phyloP scores from a whole-genome alignment of 2,888 invertebrate species.

The Beris chalybata region DNA sequence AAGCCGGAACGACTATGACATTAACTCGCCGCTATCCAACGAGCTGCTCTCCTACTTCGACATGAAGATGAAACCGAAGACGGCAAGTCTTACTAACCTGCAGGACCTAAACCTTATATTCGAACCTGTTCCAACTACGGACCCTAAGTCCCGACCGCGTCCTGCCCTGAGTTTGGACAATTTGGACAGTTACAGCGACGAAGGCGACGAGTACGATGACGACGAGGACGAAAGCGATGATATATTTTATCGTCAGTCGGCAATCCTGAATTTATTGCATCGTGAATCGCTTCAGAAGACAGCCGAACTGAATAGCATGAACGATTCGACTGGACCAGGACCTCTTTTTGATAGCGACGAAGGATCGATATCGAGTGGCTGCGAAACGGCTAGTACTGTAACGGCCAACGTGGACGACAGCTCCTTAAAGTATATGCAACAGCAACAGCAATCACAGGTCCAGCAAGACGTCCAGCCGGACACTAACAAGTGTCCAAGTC shows the following conservation, averaged over 20 bases:
- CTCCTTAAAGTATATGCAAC: constrained; percentile 45
- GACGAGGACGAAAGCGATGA: constrained; percentile 43
- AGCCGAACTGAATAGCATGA: constrained; percentile 38
- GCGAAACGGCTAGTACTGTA: constrained; percentile 76
- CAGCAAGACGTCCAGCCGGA: neutral
- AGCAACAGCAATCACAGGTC: constrained; percentile 13
- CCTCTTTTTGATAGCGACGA: constrained; percentile 66
- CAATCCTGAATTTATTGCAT: constrained; percentile 53
- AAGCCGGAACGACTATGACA: constrained; percentile 50
- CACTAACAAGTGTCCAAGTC: neutral
- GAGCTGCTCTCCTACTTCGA: constrained; percentile 56
- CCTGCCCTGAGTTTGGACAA: constrained; percentile 41
- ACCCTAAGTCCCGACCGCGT: neutral
- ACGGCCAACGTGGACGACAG: constrained; percentile 59
- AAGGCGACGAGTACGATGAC: constrained; percentile 45
- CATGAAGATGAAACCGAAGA: constrained; percentile 51
- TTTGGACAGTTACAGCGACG: constrained; percentile 37
- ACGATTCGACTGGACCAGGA: constrained; percentile 22
- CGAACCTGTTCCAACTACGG: constrained; percentile 19
- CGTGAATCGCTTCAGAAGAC: constrained; percentile 53
- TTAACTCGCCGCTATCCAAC: constrained; percentile 49
- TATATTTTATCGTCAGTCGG: constrained; percentile 52
- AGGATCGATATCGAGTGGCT: constrained; percentile 77
- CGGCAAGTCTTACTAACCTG: constrained; percentile 50
- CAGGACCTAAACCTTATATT: constrained; percentile 20